Conservation (phyloP, 2,113 vertebrate species). For the Strigops habroptila region DNA sequence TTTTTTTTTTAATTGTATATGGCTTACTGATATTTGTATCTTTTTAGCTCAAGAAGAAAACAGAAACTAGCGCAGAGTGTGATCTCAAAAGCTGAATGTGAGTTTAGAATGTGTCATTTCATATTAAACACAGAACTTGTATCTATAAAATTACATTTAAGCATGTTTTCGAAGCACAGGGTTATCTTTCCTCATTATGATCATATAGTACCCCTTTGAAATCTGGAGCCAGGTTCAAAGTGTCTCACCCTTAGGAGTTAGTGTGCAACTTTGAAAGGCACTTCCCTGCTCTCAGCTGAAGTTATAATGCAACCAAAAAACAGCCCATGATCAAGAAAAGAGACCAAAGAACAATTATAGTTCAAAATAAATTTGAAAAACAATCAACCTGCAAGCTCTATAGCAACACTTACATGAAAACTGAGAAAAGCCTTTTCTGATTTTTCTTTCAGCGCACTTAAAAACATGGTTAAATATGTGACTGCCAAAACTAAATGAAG, state of each 20-base stretch:
- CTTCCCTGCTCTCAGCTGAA: background rate
- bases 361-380: constrained; percentile 8
- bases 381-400: background rate
- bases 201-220: background rate
- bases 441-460: constrained; percentile 6
- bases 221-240: background rate
- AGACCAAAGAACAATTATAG: background rate
- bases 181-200: background rate
- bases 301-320: background rate
- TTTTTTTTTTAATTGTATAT: background rate
- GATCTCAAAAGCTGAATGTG: background rate
- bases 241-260: background rate
- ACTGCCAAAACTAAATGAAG: constrained; percentile 15
- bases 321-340: background rate
- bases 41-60: background rate
- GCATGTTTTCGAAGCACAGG: background rate
- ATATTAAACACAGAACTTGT: background rate
- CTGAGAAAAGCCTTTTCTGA: constrained; percentile 4
- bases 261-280: background rate
- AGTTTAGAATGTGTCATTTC: background rate
- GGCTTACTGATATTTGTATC: background rate
- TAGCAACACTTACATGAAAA: constrained; percentile 19
- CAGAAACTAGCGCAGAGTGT: background rate
- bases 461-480: constrained; percentile 24
- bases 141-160: background rate